Base-by-base conservation (phyloP, 1,140 invertebrate genomes). In the Carcinoscorpius rotundicauda region DNA sequence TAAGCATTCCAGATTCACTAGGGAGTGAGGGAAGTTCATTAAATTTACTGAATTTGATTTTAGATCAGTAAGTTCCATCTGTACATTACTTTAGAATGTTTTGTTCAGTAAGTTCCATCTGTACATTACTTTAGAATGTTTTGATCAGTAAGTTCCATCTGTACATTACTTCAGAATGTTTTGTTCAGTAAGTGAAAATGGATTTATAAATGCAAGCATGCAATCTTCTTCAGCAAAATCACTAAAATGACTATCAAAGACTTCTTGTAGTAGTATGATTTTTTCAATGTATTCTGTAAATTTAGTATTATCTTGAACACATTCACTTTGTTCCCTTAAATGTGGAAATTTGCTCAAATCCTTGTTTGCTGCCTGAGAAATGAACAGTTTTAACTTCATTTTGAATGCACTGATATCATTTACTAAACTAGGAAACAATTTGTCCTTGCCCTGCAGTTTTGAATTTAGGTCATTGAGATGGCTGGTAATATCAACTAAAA, bases 401-500 rank as follows among this genome's bases (percentile, higher is more conserved):
- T 62, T 3, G 55, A 62, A 52, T 62, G 61, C 52, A 62, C 6
- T 55, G 29, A 62, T 62, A 49, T 8, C 55, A 62, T 62, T 62
- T 62, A 49, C 10, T 62, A 62, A 62, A 52, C 10, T 53, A 52
- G 51, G 52, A 62, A 62, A 51, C 51, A 61, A 61, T 51, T 5
- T 53, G 51, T 53, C 55, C 51, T 53, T 62, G 51, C 61, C 9
- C 55, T 53, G 5, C 48, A 62, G 10, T 62, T 53, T 62, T 48
- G 51, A 62, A 62, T 29, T 62, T 62, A 62, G 11, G 55, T 53
- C 29, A 53, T 61, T 55, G 53, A 55, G 53, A 55, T 55, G 53
- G 53, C 53, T 55, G n/a, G 49, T 50, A 61, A 61, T 51, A 61
- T 51, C 49, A 61, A 61, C 60, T 61, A 61, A 61, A 61, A 61